phyloP scores from a whole-genome alignment of 2,113 vertebrate species.

The Cheirogaleus medius region DNA sequence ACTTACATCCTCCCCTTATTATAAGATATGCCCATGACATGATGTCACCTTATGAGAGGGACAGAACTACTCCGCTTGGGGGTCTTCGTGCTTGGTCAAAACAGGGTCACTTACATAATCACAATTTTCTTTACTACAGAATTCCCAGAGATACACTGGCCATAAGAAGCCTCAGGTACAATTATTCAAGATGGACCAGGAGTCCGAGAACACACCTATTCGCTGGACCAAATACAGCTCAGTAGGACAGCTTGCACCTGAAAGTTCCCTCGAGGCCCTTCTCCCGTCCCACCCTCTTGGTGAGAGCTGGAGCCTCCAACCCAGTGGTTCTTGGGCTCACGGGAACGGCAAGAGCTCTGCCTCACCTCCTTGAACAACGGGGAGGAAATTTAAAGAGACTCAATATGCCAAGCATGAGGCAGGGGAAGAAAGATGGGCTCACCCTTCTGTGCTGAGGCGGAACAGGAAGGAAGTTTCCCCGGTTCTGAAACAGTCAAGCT shows the following conservation, averaged over 20 bases:
- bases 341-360: no score
- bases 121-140: background rate
- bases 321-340: background rate
- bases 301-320: background rate
- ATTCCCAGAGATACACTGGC: background rate
- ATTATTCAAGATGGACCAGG: background rate
- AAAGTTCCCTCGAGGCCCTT: background rate
- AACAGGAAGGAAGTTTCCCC: background rate
- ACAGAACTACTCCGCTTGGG: constrained; percentile 32
- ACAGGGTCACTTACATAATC: constrained; percentile 24
- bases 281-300: background rate
- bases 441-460: background rate
- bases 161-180: background rate
- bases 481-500: background rate
- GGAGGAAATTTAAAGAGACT: background rate
- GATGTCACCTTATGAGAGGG: constrained; percentile 28
- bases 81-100: constrained; percentile 17
- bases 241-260: background rate
- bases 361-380: background rate
- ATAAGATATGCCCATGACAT: constrained; percentile 59
- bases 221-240: background rate
- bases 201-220: accelerated
- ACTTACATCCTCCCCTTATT: background rate
- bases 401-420: background rate
- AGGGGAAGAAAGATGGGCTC: background rate